Base-by-base conservation (phyloP, 2,888 invertebrate genomes). In the Dione vanillae region DNA sequence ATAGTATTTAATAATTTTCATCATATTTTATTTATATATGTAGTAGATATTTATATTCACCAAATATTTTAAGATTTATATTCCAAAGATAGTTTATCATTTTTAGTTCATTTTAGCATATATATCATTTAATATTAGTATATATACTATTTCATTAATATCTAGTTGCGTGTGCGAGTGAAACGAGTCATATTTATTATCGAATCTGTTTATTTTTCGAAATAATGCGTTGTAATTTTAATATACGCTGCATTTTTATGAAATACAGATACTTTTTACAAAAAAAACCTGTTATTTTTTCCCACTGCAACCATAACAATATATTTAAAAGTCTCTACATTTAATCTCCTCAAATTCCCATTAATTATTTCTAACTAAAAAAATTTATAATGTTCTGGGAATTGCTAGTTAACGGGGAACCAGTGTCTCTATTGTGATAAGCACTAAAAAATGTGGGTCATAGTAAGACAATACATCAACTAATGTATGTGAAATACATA, bases 71-170 rank as follows among this genome's bases (percentile, higher is more conserved):
- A 81, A 83, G 83, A 82, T 81, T 85, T 82, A 88, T 82, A 79
- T 85, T 88, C 87, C 92, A 92, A 92, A 92, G 92, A 92, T 91
- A 87, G 85, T 83, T 78, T 81, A 76, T 83, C 76, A 27, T 75
- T 79, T 79, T 78, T 79, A 73, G 79, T 80, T 76, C 74, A 73
- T 77, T 80, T 77, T 83, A n/a, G 59, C 27, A n/a, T 61, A 61
- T 61, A 43, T 58, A 19, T 58, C n/a, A 80, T 81, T 80, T 71
- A 80, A 78, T 81, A 79, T 81, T 80, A 79, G 78, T 81, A 79
- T 78, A 69, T 82, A 78, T 80, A 68, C 72, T 75, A 72, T 76
- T 47, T 47, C 16, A 74, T 72, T 73, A 78, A 78, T 69, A 75
- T 75, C 74, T 76, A 76, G 77, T 78, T 78, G 77, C 80, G 79